Evolutionary conservation across 2,797 vertebrate species (phyloP).

Genomic region (Hemibagrus guttatus): DNA sequence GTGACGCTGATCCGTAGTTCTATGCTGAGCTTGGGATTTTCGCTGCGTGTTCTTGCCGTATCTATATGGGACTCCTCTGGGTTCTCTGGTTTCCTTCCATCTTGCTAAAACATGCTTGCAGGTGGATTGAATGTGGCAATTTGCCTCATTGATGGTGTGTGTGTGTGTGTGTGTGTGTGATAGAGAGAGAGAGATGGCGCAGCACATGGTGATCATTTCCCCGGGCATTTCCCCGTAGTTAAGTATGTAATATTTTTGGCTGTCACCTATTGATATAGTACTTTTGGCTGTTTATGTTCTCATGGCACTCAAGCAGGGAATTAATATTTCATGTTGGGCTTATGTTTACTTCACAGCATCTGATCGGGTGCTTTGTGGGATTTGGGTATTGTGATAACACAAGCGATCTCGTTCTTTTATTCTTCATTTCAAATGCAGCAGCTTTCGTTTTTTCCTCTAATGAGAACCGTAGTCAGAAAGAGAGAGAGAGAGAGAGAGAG

Average conservation of each 20-base stretch:
- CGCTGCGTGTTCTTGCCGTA: background rate
- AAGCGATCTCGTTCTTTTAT: background rate
- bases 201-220: background rate
- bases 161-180: background rate
- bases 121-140: background rate
- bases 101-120: background rate
- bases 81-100: background rate
- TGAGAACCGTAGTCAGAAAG: background rate
- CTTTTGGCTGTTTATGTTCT: background rate
- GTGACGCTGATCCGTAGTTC: background rate
- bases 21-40: background rate
- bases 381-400: background rate
- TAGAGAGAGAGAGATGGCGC: too few species aligned
- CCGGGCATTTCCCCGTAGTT: background rate
- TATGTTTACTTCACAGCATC: constrained; percentile 11
- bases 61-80: background rate
- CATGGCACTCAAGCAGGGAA: background rate
- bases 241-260: background rate
- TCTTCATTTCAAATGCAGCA: background rate
- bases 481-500: background rate
- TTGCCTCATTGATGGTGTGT: background rate
- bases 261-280: background rate
- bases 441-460: background rate
- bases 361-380: background rate
- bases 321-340: constrained; percentile 1